Conservation (phyloP, 92 coral and sea anemone genomes). For the Actinernus sp. region DNA sequence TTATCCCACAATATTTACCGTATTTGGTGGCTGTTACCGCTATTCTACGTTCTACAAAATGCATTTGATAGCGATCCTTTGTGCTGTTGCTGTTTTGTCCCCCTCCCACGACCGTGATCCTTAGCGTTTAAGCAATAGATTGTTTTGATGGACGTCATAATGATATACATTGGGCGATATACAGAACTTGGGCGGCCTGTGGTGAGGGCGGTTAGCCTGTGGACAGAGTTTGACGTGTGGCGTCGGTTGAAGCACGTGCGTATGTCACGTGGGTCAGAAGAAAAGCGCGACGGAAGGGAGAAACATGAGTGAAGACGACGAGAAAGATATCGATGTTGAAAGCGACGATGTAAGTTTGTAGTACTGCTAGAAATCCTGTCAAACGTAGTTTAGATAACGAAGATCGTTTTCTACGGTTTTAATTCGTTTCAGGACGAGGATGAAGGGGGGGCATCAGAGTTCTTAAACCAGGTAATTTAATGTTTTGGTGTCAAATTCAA, state of each 20-base stretch:
- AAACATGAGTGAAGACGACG: slow-evolving; percentile 95
- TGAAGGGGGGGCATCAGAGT: slow-evolving; percentile 70
- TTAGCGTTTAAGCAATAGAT: no score
- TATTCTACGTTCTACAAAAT: no score
- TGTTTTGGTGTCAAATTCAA: slow-evolving; percentile 96
- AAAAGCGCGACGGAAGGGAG: slow-evolving; percentile 67
- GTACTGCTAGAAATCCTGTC: background rate
- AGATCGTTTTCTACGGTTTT: slow-evolving; percentile 17
- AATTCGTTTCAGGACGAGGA: slow-evolving; percentile 68
- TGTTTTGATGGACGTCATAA: no score
- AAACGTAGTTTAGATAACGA: background rate
- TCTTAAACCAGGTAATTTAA: slow-evolving; percentile 82
- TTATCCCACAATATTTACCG: no score
- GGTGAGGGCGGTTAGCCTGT: no score
- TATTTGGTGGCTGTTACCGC: no score
- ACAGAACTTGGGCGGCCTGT: no score
- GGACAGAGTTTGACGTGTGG: no score
- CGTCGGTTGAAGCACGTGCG: slow-evolving; percentile 4
- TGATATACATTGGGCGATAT: no score
- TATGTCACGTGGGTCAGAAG: slow-evolving; percentile 90
- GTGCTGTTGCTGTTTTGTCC: no score
- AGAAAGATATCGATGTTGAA: slow-evolving; percentile 95
- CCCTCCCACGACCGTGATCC: no score
- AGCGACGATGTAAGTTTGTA: slow-evolving; percentile 92
- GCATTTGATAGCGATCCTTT: no score